Evolutionary conservation across 2,888 invertebrate genomes (phyloP).

Genomic region (Rotaria macrura): DNA sequence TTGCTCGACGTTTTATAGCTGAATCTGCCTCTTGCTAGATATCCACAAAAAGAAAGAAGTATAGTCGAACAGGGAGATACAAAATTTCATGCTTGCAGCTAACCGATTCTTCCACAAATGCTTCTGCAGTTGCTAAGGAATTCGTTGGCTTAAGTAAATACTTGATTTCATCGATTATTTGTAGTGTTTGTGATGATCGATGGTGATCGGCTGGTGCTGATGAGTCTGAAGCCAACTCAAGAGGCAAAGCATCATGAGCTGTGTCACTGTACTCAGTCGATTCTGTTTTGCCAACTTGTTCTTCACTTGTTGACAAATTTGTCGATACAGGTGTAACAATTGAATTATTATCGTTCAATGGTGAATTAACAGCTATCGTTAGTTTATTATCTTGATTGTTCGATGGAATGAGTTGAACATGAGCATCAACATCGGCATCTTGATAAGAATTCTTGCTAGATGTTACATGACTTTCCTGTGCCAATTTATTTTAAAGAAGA

Average conservation of each 20-base stretch:
- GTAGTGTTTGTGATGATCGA: too few relatives aligned
- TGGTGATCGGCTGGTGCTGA: not conserved
- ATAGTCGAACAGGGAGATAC: too few relatives aligned
- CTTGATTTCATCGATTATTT: not conserved
- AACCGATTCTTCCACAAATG: not conserved
- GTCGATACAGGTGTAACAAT: not conserved
- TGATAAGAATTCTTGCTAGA: not conserved
- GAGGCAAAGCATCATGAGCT: not conserved
- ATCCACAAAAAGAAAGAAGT: too few relatives aligned
- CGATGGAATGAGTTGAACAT: not conserved
- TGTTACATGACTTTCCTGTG: not conserved
- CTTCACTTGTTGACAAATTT: not conserved
- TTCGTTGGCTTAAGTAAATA: not conserved
- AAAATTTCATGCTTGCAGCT: too few relatives aligned
- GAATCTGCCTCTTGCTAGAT: constrained; percentile 15
- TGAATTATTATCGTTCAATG: not conserved
- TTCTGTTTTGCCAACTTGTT: not conserved
- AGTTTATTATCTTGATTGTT: not conserved
- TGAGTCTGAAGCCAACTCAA: not conserved
- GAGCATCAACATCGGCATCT: too few relatives aligned
- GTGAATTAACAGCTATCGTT: not conserved
- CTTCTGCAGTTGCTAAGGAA: not conserved
- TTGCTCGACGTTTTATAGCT: not conserved
- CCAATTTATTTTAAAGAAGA: too few relatives aligned
- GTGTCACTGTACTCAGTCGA: not conserved